Base-by-base conservation (phyloP, 2,888 invertebrate species). In the Drosophila bunnanda region DNA sequence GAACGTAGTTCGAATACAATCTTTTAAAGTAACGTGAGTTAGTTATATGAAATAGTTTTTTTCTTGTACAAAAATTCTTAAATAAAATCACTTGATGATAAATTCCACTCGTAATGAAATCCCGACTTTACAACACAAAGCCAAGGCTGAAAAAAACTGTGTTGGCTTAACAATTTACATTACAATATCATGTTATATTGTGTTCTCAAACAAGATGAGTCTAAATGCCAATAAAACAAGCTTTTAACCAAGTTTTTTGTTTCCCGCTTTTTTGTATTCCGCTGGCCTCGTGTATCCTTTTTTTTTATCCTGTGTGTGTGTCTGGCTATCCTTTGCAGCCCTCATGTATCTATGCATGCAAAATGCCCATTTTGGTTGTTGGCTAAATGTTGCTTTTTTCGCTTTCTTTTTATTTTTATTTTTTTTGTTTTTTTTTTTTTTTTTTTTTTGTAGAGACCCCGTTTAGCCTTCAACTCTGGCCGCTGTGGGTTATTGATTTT, bases 391-490 rank as follows among this genome's bases (percentile, higher is more conserved):
- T 32, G 36, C 28, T 48, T 58, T 68, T 70, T 44, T 55, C 32
- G 15, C 39, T 20, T 67, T 43, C 61, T 56, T 58, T 60, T 50
- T 52, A 46, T 48, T 57, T 53, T 55, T 59, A 52, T 58, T 55
- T 25, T 25, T n/a, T n/a, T n/a, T n/a, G n/a, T 50, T 52, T 48
- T 38, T 66, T 46, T 53, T 68, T 46, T 54, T 67, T 54, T 54
- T 50, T 53, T 25, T 54, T 55, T 32, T 69, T 55, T 56, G 61
- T 43, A 75, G 34, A 4, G 43, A 39, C 61, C 76, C 59, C 75
- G 53, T 52, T 80, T 78, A 80, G 81, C 81, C 83, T 82, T 82
- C 73, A 83, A 80, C 77, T 80, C 59, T 77, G 75, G 72, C 72
- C 73, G 75, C 56, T 75, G 80, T 73, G 71, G 70, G 54, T 54